These are phyloP conservation scores for Drosophila meridionalis DNA, from an alignment of 2,888 invertebrate genomes.

Conservation along the genomic window DNA sequence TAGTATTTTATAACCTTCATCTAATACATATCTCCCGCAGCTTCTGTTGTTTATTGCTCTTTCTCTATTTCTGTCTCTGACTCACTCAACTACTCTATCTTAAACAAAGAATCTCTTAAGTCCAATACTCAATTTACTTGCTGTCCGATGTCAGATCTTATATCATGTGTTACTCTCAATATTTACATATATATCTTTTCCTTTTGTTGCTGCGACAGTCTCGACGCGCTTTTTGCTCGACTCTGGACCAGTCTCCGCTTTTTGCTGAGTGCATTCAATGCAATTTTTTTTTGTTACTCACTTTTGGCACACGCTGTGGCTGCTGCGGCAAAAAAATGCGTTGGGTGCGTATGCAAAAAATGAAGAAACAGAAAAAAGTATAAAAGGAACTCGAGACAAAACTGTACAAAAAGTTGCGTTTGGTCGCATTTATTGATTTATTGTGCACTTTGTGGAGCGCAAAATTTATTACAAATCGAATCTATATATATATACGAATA, in stretches of 20 bases:
- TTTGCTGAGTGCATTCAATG: constrained; percentile 5
- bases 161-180: constrained; percentile 25
- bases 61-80: background rate
- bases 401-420: constrained; percentile 67
- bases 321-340: constrained; percentile 58
- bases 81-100: constrained; percentile 14
- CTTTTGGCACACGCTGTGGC: constrained; percentile 69
- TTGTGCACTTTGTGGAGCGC: constrained; percentile 50
- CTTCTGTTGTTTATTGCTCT: background rate
- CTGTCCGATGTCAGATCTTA: constrained; percentile 19
- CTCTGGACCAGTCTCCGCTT: constrained; percentile 4
- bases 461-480: constrained; percentile 75
- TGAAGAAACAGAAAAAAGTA: background rate
- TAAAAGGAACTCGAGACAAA: constrained; percentile 7
- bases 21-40: too few species aligned
- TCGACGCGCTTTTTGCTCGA: constrained; percentile 30
- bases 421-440: constrained; percentile 72
- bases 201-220: constrained; percentile 21
- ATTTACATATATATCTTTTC: background rate
- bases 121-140: constrained; percentile 22
- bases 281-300: constrained; percentile 31
- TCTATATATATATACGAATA: constrained; percentile 41
- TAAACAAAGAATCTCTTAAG: background rate
- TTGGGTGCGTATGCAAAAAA: constrained; percentile 67
- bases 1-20: too few species aligned